phyloP scores from a whole-genome alignment of 35 echinoderm and acorn worm species.

The Strongylocentrotus purpuratus region DNA sequence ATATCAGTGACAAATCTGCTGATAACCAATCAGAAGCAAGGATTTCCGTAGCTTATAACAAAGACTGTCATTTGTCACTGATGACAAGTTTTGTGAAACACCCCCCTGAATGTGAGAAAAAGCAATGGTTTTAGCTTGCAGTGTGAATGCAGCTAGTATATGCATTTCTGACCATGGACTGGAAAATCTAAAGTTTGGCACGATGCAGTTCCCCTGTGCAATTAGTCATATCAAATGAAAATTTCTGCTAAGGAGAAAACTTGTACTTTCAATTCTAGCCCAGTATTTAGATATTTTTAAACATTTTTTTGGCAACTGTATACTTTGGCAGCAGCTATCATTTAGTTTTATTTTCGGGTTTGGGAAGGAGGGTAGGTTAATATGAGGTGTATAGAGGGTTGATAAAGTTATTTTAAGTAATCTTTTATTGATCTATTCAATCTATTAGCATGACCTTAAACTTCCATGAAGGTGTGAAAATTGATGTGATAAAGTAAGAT shows the following conservation, averaged over 20 bases:
- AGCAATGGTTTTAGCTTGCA: too few relatives aligned
- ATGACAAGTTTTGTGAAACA: too few relatives aligned
- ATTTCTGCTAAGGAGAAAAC: background rate
- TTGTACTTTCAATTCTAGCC: background rate
- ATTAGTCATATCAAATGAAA: background rate
- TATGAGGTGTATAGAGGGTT: background rate
- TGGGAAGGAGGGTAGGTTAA: background rate
- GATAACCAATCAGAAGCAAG: too few relatives aligned
- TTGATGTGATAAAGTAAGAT: background rate
- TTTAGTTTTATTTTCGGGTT: background rate
- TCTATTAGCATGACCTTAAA: background rate
- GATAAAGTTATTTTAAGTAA: background rate
- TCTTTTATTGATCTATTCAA: background rate
- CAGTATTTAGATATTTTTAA: background rate
- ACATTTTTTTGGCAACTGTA: background rate
- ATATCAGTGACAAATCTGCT: too few relatives aligned
- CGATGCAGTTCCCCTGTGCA: background rate
- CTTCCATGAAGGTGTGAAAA: background rate
- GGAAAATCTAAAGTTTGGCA: background rate
- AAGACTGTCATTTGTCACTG: too few relatives aligned
- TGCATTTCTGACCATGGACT: background rate
- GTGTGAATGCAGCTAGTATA: too few relatives aligned
- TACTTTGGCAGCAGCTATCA: background rate
- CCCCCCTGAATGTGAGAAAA: too few relatives aligned
- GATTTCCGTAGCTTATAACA: too few relatives aligned